Evolutionary conservation across 1,140 invertebrate species (phyloP), one percentile per base, ranked within the genome.

Genomic region (Scylla paramamosain): DNA sequence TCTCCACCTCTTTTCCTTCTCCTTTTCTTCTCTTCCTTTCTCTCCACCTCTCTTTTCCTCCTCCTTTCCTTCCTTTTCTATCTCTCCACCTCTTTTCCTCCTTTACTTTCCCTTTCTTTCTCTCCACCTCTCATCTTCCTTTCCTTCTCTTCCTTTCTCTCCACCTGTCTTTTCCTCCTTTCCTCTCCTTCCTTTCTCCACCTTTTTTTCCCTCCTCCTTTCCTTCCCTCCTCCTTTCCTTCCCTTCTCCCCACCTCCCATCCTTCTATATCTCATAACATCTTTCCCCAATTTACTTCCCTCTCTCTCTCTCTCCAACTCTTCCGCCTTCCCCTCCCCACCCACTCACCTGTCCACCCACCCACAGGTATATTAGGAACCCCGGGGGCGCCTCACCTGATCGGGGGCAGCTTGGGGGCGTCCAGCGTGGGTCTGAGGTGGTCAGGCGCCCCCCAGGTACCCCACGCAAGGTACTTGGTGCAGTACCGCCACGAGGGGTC

Each of bases 371-470:
- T 98, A 96, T 97, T 98, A 28, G 98, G 98, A 8, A 97, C 97
- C 29, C 98, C 98, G 28, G 97, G 97, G 7, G 97, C 98, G 14
- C 98, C 98, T 14, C 98, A 98, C 10, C 97, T 99, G 82, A 98
- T 98, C 7, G 98, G 98, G 0, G 98, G 98, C 96, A 98, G 98
- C 86, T 97, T 98, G 87, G 98, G 98, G 1, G 97, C 98, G 10
- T 98, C 98, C 0, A 98, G 98, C 0, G 97, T 99, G n/a, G 98
- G 97, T 12, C 97, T 99, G 20, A 97, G 98, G 96, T 99, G 99
- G 99, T 98, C 98, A 89, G 97, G 97, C 8, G 97, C 97, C 4
- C 96, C 96, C 96, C 96, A 96, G 97, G 97, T 97, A 46, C 97
- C 97, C 45, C 97, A 98, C 96, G 97, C 98, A 28, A 98, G 97